Percentiles rank a stretch among this genome's conserved stretches.
Evolutionary conservation across 2,888 invertebrate genomes (phyloP).

Genomic region (Himalopsyche japonica): DNA sequence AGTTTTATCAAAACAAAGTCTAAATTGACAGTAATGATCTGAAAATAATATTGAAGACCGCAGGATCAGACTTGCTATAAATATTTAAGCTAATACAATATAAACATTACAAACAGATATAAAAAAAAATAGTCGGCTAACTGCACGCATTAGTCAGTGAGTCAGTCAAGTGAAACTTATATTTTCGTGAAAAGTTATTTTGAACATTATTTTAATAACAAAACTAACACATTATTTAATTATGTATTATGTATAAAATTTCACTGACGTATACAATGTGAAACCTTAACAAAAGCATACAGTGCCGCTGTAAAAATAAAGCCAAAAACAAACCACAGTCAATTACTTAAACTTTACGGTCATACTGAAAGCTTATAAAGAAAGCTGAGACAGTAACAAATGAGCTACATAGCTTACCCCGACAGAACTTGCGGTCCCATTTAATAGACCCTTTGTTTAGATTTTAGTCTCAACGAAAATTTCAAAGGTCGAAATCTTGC

Average conservation of each 20-base stretch:
- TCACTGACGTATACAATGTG: neutral
- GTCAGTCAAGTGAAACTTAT: no score
- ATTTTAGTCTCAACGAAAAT: neutral
- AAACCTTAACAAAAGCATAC: neutral
- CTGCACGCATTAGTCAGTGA: no score
- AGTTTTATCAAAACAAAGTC: no score
- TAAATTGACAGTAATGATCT: no score
- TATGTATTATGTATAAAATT: neutral
- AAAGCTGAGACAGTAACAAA: neutral
- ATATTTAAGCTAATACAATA: no score
- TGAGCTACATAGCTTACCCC: neutral
- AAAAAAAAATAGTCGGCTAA: no score
- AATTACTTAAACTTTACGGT: neutral
- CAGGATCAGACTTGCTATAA: no score
- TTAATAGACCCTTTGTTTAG: neutral
- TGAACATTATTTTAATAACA: no score
- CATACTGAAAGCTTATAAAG: conserved; percentile 1
- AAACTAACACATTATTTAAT: no score
- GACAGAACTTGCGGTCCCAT: neutral
- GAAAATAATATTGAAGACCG: no score
- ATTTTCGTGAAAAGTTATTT: no score
- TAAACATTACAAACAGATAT: no score
- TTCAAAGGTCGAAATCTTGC: neutral
- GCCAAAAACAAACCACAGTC: neutral
- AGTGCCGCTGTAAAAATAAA: neutral